Evolutionary conservation across 2,797 vertebrate genomes (phyloP).

Genomic region (Pseudochaenichthys georgianus): DNA sequence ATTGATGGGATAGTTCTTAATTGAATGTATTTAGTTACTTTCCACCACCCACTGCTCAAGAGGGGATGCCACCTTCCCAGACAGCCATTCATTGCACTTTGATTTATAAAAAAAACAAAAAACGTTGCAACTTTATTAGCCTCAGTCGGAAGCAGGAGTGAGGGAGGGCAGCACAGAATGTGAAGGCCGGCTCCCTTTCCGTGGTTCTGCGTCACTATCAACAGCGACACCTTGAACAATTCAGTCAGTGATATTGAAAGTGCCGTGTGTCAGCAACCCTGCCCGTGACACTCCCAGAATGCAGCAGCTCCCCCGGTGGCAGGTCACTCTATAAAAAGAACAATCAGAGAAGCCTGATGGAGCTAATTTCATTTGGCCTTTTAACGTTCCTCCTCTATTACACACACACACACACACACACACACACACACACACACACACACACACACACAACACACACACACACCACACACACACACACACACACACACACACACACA

Average conservation of each 20-base stretch:
- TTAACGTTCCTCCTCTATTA: conserved; percentile 65
- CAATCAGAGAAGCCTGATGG: conserved; percentile 80
- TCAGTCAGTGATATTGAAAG: conserved; percentile 83
- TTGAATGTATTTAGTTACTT: too few species aligned
- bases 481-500: too few species aligned
- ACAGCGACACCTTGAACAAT: conserved; percentile 84
- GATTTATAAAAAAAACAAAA: conserved; percentile 38
- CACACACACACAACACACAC: conserved; percentile 5
- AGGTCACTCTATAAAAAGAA: conserved; percentile 84
- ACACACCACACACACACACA: conserved; percentile 13
- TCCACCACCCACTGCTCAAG: background rate
- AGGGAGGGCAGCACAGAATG: conserved; percentile 58
- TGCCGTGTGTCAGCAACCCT: conserved; percentile 79
- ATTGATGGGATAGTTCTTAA: too few species aligned
- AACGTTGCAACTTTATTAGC: conserved; percentile 8
- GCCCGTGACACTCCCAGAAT: conserved; percentile 77
- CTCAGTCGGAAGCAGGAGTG: conserved; percentile 5
- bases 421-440: conserved; percentile 1
- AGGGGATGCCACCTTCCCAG: conserved; percentile 23
- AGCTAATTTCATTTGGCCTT: conserved; percentile 85
- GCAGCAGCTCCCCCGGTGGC: conserved; percentile 74
- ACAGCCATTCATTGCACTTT: background rate
- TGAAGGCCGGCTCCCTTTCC: conserved; percentile 73
- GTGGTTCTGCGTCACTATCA: conserved; percentile 76
- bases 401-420: conserved; percentile 1